These are phyloP conservation scores for Myotis pilosus DNA, from an alignment of 2,797 vertebrate species.

Conservation along the genomic window DNA sequence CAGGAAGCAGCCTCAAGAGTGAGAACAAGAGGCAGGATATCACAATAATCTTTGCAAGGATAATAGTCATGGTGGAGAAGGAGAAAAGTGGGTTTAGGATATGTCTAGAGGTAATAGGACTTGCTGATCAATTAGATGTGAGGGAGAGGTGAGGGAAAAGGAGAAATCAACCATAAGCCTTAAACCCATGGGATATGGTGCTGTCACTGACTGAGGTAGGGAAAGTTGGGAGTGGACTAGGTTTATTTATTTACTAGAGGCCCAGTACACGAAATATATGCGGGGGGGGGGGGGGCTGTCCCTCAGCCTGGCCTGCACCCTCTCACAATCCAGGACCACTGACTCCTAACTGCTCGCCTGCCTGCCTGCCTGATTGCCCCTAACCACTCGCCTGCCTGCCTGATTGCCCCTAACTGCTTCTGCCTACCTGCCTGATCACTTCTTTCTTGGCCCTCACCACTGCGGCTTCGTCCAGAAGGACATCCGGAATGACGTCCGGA, in stretches of 20 bases:
- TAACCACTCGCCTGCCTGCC: too few species aligned
- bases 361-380: too few species aligned
- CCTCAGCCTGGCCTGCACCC: too few species aligned
- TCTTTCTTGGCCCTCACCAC: too few species aligned
- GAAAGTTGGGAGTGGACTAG: background rate
- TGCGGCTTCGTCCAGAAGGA: too few species aligned
- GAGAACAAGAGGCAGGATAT: background rate
- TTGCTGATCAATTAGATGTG: background rate
- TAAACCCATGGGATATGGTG: background rate
- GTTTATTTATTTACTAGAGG: background rate
- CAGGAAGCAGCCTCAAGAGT: background rate
- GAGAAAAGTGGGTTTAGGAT: background rate
- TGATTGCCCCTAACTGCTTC: too few species aligned
- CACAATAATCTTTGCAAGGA: background rate
- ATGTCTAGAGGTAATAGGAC: background rate
- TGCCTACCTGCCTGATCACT: too few species aligned
- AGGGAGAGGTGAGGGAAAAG: background rate
- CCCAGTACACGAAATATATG: too few species aligned
- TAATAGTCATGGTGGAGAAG: background rate
- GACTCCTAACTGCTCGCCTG: too few species aligned
- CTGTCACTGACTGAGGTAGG: background rate
- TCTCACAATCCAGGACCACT: too few species aligned
- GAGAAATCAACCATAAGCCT: background rate
- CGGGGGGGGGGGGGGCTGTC: too few species aligned
- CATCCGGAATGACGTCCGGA: too few species aligned